Percentiles rank a stretch among this genome's conserved stretches.
These are phyloP conservation scores for Epistrophe grossulariae DNA, from an alignment of 2,888 invertebrate species.

Conservation along the genomic window DNA sequence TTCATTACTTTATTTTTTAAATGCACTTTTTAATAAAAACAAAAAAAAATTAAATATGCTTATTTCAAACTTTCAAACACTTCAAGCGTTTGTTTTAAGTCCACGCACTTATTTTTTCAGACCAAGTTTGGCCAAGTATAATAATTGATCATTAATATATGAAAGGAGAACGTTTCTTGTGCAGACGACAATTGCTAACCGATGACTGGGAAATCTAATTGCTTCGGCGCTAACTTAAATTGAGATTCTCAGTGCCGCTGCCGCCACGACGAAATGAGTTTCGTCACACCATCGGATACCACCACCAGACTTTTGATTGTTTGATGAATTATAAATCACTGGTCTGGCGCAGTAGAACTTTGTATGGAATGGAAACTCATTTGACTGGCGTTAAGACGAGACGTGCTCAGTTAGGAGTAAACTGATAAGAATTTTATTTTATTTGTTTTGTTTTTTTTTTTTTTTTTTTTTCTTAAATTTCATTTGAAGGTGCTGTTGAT, in stretches of 20 bases:
- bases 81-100: neutral
- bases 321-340: conserved; percentile 68
- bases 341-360: conserved; percentile 65
- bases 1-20: neutral
- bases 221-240: conserved; percentile 64
- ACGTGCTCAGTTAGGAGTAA: conserved; percentile 45
- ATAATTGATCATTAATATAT: conserved; percentile 17
- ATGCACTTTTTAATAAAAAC: neutral
- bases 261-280: neutral
- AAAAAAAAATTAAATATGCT: neutral
- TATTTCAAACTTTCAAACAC: neutral
- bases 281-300: conserved; percentile 17
- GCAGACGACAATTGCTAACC: conserved; percentile 66
- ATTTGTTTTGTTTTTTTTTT: conserved; percentile 4
- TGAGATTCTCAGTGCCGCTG: conserved; percentile 16
- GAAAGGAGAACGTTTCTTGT: conserved; percentile 28
- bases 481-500: conserved; percentile 15
- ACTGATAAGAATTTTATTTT: conserved; percentile 49
- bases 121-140: conserved; percentile 4
- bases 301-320: conserved; percentile 54
- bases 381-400: neutral
- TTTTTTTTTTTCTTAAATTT: too few relatives aligned
- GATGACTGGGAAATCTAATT: conserved; percentile 72
- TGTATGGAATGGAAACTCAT: neutral
- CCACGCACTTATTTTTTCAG: neutral